These are phyloP conservation scores for Brachypteracias leptosomus DNA, from an alignment of 2,113 vertebrate species.

Conservation along the genomic window DNA sequence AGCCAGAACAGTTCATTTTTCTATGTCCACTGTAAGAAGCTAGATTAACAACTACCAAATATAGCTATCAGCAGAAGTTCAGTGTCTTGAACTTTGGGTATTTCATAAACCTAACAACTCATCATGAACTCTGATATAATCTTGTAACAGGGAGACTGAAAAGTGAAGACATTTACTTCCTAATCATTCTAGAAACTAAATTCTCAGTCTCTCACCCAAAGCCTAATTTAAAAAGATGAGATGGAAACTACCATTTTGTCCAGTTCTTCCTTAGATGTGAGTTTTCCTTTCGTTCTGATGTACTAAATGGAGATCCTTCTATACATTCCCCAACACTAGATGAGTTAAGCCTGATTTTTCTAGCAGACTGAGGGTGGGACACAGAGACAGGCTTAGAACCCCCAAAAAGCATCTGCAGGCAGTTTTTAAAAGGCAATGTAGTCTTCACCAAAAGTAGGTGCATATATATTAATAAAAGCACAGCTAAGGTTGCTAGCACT, in stretches of 20 bases:
- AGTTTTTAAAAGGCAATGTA: conserved; percentile 56
- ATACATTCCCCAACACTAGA: background rate
- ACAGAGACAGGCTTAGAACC: conserved; percentile 19
- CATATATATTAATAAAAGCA: conserved; percentile 46
- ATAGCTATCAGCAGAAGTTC: background rate
- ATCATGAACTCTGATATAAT: background rate
- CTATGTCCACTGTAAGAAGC: background rate
- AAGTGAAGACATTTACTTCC: background rate
- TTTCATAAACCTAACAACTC: conserved; percentile 8
- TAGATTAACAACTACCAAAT: background rate
- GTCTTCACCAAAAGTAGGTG: conserved; percentile 15
- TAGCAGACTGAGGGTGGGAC: conserved; percentile 32
- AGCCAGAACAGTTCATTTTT: background rate
- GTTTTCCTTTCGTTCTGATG: background rate
- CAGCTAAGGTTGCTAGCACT: conserved; percentile 16
- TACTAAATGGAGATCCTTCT: conserved; percentile 11
- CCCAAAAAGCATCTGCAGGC: conserved; percentile 46
- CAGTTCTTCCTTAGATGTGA: background rate
- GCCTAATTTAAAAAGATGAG: background rate
- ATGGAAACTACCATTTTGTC: background rate
- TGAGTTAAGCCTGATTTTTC: conserved; percentile 47
- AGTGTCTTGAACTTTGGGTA: background rate
- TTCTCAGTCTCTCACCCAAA: background rate
- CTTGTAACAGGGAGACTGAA: background rate
- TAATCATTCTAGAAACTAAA: background rate